phyloP scores from a whole-genome alignment of 2,797 vertebrate species.

The Premnoplex brunnescens region DNA sequence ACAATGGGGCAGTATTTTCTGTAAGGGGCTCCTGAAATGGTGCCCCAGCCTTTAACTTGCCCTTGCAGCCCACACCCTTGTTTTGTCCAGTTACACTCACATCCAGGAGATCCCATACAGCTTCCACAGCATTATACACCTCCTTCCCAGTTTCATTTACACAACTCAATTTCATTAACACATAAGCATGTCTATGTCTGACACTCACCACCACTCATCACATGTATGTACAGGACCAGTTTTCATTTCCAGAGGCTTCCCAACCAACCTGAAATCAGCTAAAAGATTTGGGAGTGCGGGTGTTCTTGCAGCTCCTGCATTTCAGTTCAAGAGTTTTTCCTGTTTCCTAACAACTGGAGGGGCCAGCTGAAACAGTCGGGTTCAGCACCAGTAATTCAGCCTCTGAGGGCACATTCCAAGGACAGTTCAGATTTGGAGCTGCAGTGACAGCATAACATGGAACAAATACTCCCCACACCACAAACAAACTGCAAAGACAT shows the following conservation, averaged over 20 bases:
- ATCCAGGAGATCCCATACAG: background rate
- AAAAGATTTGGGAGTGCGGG: background rate
- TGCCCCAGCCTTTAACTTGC: background rate
- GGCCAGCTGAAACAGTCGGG: background rate
- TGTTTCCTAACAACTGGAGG: background rate
- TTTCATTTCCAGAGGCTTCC: background rate
- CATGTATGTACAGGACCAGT: background rate
- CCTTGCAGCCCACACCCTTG: too few species aligned
- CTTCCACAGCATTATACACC: background rate
- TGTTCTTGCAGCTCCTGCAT: background rate
- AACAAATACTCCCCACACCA: background rate
- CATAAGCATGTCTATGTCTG: fast-evolving
- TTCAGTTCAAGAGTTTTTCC: background rate
- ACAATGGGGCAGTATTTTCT: background rate
- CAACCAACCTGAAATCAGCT: background rate
- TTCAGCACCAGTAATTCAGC: fast-evolving
- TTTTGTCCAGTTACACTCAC: background rate
- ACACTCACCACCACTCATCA: background rate
- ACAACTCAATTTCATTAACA: fast-evolving
- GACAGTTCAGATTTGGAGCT: background rate
- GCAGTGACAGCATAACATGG: background rate
- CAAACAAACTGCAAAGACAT: background rate
- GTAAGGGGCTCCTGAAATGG: background rate
- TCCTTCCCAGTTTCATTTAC: background rate
- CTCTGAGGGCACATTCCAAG: background rate